A percentile compares a stretch with the other conserved stretches of the same genome.
Conservation (phyloP, 2,888 invertebrate genomes). For the Eristalinus sepulchralis region DNA sequence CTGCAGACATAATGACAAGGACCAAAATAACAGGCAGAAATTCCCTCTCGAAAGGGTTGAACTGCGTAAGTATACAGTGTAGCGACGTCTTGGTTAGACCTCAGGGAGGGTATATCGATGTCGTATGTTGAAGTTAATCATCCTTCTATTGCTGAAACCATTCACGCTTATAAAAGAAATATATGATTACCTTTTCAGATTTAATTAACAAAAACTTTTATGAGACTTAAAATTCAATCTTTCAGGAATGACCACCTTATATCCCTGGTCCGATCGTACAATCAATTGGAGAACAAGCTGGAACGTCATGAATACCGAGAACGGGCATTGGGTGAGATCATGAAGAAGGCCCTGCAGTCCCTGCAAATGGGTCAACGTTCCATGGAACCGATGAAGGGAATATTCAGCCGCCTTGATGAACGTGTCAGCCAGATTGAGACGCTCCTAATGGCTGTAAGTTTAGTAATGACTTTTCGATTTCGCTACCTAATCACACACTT, state of each 20-base stretch:
- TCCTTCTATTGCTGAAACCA: too few species aligned
- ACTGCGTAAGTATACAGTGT: too few species aligned
- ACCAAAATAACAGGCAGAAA: too few species aligned
- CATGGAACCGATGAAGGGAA: constrained; percentile 86
- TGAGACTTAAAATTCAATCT: background rate
- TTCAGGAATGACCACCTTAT: constrained; percentile 85
- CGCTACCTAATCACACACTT: background rate
- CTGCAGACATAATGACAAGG: too few species aligned
- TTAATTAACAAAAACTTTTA: too few species aligned
- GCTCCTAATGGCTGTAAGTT: constrained; percentile 85
- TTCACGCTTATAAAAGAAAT: too few species aligned
- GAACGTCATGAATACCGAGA: constrained; percentile 93
- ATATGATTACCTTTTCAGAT: too few species aligned
- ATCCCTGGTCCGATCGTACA: constrained; percentile 90
- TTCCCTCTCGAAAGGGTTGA: too few species aligned
- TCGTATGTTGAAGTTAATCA: too few species aligned
- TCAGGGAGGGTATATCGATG: too few species aligned
- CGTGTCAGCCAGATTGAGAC: constrained; percentile 89
- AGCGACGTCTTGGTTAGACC: too few species aligned
- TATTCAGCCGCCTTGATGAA: constrained; percentile 87
- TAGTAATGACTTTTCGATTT: background rate
- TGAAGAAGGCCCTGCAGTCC: constrained; percentile 87
- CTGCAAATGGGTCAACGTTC: constrained; percentile 88
- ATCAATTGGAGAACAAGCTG: constrained; percentile 89
- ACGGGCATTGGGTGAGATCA: constrained; percentile 88